Evolutionary conservation across 2,797 vertebrate genomes (phyloP), one percentile per base, ranked within the genome.

Genomic region (Phalloptychus januarius): DNA sequence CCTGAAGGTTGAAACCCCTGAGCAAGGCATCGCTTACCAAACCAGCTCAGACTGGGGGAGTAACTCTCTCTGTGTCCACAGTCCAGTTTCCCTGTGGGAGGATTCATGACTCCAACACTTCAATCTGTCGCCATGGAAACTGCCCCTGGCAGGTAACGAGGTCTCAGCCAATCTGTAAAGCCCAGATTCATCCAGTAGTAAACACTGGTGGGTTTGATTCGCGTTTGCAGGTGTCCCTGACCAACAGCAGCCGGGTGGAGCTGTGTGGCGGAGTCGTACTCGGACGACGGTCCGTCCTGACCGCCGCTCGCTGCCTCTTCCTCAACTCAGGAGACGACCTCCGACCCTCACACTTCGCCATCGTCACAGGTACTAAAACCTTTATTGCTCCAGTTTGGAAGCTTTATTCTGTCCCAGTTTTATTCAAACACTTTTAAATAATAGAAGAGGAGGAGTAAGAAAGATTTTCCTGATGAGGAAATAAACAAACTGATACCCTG

Each of bases 61-160:
- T 82, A 8, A 79, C 15, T 0, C 0, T 78, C 2, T 85, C 2
- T 78, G 25, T 85, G 16, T 82, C 63, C 77, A 50, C 84, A 95
- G 95, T 76, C 23, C 78, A 73, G 48, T 90, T 94, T 67, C 93
- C 95, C 0, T 96, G 96, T 56, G 96, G 96, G 72, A 79, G 78
- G 4, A 70, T 87, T 71, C 84, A 86, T 4, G 71, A 50, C 18
- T 15, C 23, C 1, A 71, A 58, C 0, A 28, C 1, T 0, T 61
- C 61, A 0, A 4, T 72, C 20, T 96, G 95, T 86, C 86, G 12
- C 38, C 71, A 88, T 28, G 92, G 93, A 58, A 83, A 77, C 61
- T 98, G 97, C 85, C 97, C 97, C 2, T 98, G 98, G 97, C 96
- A 98, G 97, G 97, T 99, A 89, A 80, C 89, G 69, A 4, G 33